Conservation (phyloP, 1,140 invertebrate genomes). For the Lamellibrachia luymesi region DNA sequence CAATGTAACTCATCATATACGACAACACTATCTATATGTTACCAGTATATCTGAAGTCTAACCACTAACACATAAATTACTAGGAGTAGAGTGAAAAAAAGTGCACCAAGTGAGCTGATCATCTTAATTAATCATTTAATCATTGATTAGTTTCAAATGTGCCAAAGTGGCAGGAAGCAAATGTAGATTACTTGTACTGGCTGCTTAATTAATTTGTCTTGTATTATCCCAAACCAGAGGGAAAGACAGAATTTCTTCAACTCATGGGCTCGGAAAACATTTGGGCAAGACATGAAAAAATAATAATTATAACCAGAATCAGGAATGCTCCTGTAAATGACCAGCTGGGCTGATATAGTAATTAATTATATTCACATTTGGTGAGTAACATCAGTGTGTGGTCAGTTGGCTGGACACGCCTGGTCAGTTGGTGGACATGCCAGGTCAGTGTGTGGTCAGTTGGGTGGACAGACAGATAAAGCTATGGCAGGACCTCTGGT, state of each 20-base stretch:
- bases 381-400: neutral
- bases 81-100: neutral
- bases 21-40: neutral
- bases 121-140: neutral
- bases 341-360: neutral
- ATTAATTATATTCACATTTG: neutral
- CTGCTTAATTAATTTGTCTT: too few relatives aligned
- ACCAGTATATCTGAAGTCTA: neutral
- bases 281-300: neutral
- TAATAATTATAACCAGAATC: neutral
- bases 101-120: neutral
- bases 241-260: neutral
- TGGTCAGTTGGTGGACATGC: too few relatives aligned
- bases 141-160: neutral
- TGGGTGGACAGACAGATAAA: too few relatives aligned
- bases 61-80: neutral
- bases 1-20: neutral
- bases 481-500: neutral
- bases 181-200: neutral
- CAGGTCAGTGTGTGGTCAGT: neutral
- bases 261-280: neutral
- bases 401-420: neutral
- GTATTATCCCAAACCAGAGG: neutral
- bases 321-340: neutral
- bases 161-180: neutral